Conservation (phyloP, 2,888 invertebrate genomes). For the Meghimatium bilineatum region DNA sequence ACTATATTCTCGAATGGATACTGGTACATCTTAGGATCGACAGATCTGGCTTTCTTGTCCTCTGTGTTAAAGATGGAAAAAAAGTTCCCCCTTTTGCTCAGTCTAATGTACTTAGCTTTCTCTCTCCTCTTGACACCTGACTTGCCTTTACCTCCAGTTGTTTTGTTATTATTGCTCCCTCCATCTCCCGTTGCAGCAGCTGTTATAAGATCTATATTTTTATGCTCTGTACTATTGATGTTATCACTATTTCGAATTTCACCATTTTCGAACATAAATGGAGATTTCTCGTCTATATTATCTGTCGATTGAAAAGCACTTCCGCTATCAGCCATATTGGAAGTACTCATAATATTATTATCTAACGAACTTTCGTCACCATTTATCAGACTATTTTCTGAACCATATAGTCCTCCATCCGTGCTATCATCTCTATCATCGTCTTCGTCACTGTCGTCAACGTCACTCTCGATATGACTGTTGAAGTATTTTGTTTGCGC, state of each 20-base stretch:
- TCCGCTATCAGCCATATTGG: background rate
- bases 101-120: conserved; percentile 39
- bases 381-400: conserved; percentile 18
- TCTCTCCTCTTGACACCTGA: conserved; percentile 15
- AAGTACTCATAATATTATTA: background rate
- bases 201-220: background rate
- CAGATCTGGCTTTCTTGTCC: conserved; percentile 44
- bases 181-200: background rate
- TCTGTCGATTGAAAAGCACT: background rate
- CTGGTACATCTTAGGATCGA: conserved; percentile 43
- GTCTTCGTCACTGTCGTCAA: conserved; percentile 40
- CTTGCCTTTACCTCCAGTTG: background rate
- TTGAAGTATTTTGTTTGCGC: conserved; percentile 44
- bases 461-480: conserved; percentile 43
- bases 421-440: conserved; percentile 30
- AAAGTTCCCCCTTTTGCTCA: conserved; percentile 38
- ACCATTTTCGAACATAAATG: background rate
- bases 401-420: conserved; percentile 24
- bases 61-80: conserved; percentile 46
- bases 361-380: conserved; percentile 9
- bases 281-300: background rate
- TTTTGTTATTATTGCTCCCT: background rate
- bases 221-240: background rate
- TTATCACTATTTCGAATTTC: background rate
- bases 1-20: conserved; percentile 49